Conservation (phyloP, 2,888 invertebrate species). For the Drosophila picticornis region DNA sequence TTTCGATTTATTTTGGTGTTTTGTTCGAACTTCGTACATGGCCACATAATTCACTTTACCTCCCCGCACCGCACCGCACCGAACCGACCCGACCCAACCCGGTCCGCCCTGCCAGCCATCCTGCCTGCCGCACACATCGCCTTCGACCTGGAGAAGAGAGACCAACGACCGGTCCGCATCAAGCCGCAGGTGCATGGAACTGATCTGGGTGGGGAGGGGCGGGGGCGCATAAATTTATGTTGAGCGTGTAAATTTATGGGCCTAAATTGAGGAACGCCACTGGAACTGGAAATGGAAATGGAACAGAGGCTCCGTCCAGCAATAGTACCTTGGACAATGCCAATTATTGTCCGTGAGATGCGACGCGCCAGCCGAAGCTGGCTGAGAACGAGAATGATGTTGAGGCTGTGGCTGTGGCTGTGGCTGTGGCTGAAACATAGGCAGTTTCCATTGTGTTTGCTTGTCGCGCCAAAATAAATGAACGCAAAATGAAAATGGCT, state of each 20-base stretch:
- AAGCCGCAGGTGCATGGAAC: slow-evolving; percentile 55
- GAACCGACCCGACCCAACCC: background rate
- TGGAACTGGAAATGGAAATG: slow-evolving; percentile 7
- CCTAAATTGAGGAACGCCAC: slow-evolving; percentile 24
- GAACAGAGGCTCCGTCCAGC: background rate
- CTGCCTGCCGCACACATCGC: background rate
- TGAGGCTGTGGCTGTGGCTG: background rate
- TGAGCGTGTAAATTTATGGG: slow-evolving; percentile 56
- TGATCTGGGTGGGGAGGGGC: slow-evolving; percentile 1
- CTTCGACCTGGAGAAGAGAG: background rate
- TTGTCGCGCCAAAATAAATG: slow-evolving; percentile 49
- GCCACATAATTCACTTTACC: slow-evolving; percentile 74
- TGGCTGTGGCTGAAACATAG: background rate
- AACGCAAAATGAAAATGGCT: slow-evolving; percentile 49
- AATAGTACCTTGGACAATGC: slow-evolving; percentile 29
- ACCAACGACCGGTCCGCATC: slow-evolving; percentile 1
- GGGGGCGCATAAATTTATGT: slow-evolving; percentile 64
- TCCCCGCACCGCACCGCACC: slow-evolving; percentile 15
- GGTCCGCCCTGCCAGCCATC: background rate
- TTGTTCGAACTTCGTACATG: slow-evolving; percentile 51
- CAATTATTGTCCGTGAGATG: slow-evolving; percentile 52
- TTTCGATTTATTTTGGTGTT: slow-evolving; percentile 73
- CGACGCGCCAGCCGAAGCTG: background rate
- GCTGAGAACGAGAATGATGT: no score
- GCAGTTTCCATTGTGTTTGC: slow-evolving; percentile 33